Base-by-base conservation (phyloP, 2,888 invertebrate species). In the Biston stratarius region DNA sequence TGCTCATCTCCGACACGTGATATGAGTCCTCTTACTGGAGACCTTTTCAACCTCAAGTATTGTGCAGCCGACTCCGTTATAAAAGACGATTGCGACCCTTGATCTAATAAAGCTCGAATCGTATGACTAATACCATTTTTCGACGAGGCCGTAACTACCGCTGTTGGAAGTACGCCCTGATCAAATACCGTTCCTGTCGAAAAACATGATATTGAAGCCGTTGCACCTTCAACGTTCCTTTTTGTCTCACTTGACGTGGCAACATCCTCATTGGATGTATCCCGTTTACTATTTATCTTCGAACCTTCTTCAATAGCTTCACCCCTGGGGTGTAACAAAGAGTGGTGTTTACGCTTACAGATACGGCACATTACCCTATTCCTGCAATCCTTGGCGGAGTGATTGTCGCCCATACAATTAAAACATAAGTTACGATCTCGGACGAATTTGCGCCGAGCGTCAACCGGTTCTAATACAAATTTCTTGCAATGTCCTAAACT, bases 391-490 rank as follows among this genome's bases (percentile, higher is more conserved):
- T 45, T 58, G 10, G 56, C 62, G 12, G 56, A 51, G 12, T 63
- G 62, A 34, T 63, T 63, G 49, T 33, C 6, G 14, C 63, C 63
- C 36, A 63, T 52, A n/a, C 63, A 63, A 14, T 60, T 64, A 12
- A 60, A 64, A 36, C 64, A 64, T 8, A 48, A 40, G 9, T 40
- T 36, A 34, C 59, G 58, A 6, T 47, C 7, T 8, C 38, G 33
- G 0, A 52, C 63, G 47, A 57, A 58, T 0, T 51, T 33, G n/a
- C 57, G 63, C 1, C 63, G 59, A 15, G 48, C 12, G 33, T 59
- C 6, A 44, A 11, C 11, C 57, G 34, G 44, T 36, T 10, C 40
- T 38, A 24, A 38, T 24, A 15, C 15, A 48, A 63, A 63, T 10
- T 14, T 15, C 6, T 57, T 63, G 14, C 63, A 62, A 9, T 36